Conservation (phyloP, 1,140 invertebrate genomes). For the Leptinotarsa defecta region DNA sequence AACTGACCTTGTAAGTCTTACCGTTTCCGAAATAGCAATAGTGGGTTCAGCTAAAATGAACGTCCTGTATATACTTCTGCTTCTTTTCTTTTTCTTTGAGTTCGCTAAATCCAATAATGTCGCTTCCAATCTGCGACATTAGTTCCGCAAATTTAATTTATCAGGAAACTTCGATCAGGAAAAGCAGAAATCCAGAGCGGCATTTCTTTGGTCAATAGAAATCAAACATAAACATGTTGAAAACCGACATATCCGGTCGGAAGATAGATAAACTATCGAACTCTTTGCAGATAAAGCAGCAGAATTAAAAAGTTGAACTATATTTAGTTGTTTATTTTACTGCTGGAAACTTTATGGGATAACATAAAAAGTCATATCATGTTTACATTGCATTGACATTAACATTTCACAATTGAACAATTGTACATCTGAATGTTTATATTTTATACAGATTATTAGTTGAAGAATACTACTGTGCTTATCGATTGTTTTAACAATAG, state of each 20-base stretch:
- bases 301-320: neutral
- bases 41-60: too few relatives aligned
- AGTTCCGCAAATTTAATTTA: neutral
- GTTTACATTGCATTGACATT: neutral
- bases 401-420: neutral
- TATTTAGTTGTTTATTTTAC: neutral
- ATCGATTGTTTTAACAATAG: neutral
- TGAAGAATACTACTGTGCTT: neutral
- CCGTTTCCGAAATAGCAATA: too few relatives aligned
- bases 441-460: neutral
- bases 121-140: neutral
- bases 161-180: neutral
- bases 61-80: too few relatives aligned
- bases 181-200: neutral
- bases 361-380: neutral
- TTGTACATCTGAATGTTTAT: neutral
- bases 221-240: neutral
- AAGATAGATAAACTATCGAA: neutral
- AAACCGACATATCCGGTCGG: neutral
- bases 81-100: too few relatives aligned
- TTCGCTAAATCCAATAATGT: neutral
- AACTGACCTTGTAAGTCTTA: too few relatives aligned
- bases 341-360: neutral
- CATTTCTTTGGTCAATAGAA: neutral
- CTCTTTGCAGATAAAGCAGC: neutral